phyloP scores from a whole-genome alignment of 2,797 vertebrate genomes.

The Eulemur albifrons region DNA sequence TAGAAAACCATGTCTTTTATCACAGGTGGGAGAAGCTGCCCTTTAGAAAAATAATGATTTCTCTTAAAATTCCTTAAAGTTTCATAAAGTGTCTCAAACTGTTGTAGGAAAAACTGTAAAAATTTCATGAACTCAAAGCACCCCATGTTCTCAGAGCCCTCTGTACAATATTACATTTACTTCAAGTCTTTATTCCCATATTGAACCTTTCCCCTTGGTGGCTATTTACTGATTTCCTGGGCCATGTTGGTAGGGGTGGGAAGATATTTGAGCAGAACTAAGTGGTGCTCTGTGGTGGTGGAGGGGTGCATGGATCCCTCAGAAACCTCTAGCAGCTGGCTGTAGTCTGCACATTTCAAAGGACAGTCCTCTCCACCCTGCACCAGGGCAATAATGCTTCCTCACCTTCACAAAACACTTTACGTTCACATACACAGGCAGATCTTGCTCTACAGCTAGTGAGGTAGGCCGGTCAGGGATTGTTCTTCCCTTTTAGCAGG shows the following conservation, averaged over 20 bases:
- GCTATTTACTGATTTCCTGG: neutral
- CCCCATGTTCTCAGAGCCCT: neutral
- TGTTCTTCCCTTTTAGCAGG: neutral
- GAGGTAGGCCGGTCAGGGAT: neutral
- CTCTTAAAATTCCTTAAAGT: conserved; percentile 52
- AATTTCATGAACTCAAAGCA: conserved; percentile 18
- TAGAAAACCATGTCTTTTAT: conserved; percentile 49
- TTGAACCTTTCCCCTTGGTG: neutral
- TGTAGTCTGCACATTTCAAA: neutral
- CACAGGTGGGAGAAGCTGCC: conserved; percentile 20
- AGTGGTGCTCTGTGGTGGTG: neutral
- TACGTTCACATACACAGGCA: fast-evolving
- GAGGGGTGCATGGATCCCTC: neutral
- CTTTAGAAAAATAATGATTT: conserved; percentile 55
- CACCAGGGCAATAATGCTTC: neutral
- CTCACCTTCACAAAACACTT: neutral
- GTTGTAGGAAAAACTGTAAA: conserved; percentile 48
- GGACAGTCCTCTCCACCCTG: neutral
- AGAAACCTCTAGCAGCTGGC: neutral
- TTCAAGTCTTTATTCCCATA: neutral
- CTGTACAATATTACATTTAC: neutral
- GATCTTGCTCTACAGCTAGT: neutral
- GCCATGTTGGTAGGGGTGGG: neutral
- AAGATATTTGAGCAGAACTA: neutral
- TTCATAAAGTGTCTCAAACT: conserved; percentile 51